A percentile compares a stretch with the other conserved stretches of the same genome.
Evolutionary conservation across 2,797 vertebrate species (phyloP).

Genomic region (Trichosurus vulpecula): DNA sequence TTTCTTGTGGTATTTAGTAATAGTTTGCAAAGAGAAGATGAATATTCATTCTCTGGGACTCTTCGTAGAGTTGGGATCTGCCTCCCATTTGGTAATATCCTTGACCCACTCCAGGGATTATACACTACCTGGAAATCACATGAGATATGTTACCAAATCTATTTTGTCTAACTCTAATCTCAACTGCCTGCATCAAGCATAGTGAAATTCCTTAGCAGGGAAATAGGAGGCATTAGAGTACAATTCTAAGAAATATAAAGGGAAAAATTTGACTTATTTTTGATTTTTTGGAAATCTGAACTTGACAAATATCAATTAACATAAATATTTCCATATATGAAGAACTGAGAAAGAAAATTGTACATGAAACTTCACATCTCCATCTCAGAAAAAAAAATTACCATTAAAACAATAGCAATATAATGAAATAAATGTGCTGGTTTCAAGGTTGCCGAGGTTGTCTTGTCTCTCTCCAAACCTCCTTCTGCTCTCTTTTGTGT

Average conservation of each 20-base stretch:
- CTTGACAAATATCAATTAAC: not conserved
- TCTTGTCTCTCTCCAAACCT: not conserved
- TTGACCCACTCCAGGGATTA: not conserved
- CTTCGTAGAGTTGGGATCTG: constrained; percentile 30
- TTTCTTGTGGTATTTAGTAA: constrained; percentile 37
- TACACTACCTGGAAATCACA: not conserved
- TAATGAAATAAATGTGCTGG: not conserved
- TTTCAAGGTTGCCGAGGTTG: not conserved
- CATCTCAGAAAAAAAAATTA: not conserved
- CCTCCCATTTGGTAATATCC: constrained; percentile 9
- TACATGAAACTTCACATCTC: not conserved
- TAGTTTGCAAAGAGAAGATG: not conserved
- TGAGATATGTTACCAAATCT: not conserved
- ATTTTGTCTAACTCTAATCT: constrained; percentile 6
- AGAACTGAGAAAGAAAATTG: not conserved
- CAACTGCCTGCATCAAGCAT: not conserved
- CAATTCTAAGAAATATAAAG: not conserved
- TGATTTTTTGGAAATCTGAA: not conserved
- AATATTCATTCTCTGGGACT: constrained; percentile 32
- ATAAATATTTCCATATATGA: not conserved
- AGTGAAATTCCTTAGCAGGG: constrained; percentile 8
- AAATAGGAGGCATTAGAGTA: not conserved
- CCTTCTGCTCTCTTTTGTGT: not conserved
- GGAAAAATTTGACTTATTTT: not conserved
- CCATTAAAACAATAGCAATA: not conserved